phyloP scores from a whole-genome alignment of 92 coral and sea anemone species.

The Pocillopora meandrina region DNA sequence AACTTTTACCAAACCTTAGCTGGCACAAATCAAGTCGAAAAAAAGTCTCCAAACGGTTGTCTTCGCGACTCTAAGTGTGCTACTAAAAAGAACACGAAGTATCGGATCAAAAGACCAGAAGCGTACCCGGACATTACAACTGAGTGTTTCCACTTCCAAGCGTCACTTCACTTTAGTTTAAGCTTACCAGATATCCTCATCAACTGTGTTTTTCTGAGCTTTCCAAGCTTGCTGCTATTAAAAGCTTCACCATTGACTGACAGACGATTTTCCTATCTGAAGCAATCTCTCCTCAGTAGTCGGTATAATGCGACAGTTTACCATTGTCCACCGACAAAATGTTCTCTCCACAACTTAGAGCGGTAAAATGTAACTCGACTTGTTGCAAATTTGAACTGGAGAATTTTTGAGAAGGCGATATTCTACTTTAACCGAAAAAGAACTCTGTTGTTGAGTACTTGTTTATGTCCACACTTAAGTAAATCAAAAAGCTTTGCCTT shows the following conservation, averaged over 20 bases:
- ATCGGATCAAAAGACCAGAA: not conserved
- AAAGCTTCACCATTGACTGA: conserved; percentile 94
- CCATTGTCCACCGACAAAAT: conserved; percentile 86
- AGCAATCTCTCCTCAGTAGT: conserved; percentile 89
- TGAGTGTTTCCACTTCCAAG: not conserved
- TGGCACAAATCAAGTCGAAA: not conserved
- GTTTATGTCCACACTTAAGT: too few relatives aligned
- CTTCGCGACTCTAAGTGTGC: not conserved
- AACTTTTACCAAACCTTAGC: too few relatives aligned
- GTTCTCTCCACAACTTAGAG: conserved; percentile 93
- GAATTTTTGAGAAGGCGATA: too few relatives aligned
- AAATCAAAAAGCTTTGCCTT: too few relatives aligned
- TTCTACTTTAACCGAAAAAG: not conserved
- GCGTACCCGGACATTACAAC: not conserved
- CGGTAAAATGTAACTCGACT: not conserved
- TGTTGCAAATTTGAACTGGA: not conserved
- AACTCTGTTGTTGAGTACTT: too few relatives aligned
- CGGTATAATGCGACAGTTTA: conserved; percentile 87
- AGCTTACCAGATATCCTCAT: conserved; percentile 63
- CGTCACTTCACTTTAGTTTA: not conserved
- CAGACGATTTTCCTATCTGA: conserved; percentile 92
- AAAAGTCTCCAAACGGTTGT: not conserved
- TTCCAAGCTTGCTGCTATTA: conserved; percentile 82
- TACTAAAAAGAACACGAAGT: not conserved
- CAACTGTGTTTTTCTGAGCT: conserved; percentile 82